A percentile compares a stretch with the other conserved stretches of the same genome.
Conservation (phyloP, 2,888 invertebrate species). For the Apamea epomidion region DNA sequence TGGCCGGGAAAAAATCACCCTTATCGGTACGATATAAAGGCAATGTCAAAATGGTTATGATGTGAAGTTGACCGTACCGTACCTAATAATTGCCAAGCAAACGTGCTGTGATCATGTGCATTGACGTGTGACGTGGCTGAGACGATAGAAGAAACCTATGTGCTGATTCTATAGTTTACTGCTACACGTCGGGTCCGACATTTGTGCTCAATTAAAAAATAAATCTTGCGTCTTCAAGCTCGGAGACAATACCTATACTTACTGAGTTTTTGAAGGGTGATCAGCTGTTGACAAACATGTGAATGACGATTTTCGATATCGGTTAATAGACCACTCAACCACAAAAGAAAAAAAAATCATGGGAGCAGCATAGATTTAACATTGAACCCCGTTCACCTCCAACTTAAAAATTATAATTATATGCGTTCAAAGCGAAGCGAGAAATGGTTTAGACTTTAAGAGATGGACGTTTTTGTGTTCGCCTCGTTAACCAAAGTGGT, state of each 20-base stretch:
- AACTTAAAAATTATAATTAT: conserved; percentile 31
- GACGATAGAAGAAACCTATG: background rate
- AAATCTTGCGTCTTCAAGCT: background rate
- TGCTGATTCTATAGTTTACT: too few species aligned
- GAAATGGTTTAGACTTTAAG: conserved; percentile 45
- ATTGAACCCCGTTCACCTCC: background rate
- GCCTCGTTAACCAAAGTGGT: conserved; percentile 61
- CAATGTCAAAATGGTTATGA: background rate
- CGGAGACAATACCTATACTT: background rate
- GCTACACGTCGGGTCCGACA: background rate
- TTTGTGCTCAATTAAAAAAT: background rate
- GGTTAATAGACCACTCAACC: too few species aligned
- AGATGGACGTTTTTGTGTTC: conserved; percentile 48
- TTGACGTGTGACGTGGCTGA: background rate
- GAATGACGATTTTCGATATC: background rate
- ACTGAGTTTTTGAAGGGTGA: background rate
- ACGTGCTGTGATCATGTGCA: background rate
- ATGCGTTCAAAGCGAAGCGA: conserved; percentile 35
- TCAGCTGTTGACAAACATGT: background rate
- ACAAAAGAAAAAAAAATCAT: background rate
- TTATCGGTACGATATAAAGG: background rate
- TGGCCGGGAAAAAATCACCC: too few species aligned
- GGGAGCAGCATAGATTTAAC: background rate
- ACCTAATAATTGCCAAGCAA: background rate
- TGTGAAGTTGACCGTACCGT: background rate